Conservation (phyloP, 2,113 vertebrate genomes). For the Orcinus orca region DNA sequence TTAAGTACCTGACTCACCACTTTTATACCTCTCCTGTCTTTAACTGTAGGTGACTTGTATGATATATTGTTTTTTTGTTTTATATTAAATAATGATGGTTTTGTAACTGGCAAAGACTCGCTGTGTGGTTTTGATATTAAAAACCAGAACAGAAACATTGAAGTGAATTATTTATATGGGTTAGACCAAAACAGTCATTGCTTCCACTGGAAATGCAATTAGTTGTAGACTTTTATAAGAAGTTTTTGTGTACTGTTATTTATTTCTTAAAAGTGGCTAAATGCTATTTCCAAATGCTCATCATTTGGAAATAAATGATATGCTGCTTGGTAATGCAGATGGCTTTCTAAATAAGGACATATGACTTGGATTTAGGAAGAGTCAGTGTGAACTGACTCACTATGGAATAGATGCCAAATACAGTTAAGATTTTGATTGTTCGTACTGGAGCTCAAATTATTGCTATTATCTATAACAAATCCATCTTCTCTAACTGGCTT, state of each 20-base stretch:
- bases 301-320: neutral
- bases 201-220: slow-evolving; percentile 46
- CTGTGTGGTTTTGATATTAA: slow-evolving; percentile 13
- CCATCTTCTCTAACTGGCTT: neutral
- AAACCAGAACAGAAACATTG: neutral
- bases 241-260: neutral
- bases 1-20: neutral
- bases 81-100: slow-evolving; percentile 10
- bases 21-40: neutral
- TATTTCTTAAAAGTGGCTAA: slow-evolving; percentile 39
- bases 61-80: slow-evolving; percentile 4
- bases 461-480: neutral
- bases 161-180: neutral
- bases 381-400: neutral
- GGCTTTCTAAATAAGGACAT: neutral
- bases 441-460: neutral
- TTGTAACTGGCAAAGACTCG: slow-evolving; percentile 3
- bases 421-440: neutral
- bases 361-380: neutral
- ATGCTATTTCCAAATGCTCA: neutral
- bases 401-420: neutral
- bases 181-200: slow-evolving; percentile 16
- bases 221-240: neutral
- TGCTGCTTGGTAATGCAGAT: neutral
- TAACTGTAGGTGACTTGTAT: neutral